Evolutionary conservation across 2,888 invertebrate species (phyloP).

Genomic region (Eugnorisma glareosa): DNA sequence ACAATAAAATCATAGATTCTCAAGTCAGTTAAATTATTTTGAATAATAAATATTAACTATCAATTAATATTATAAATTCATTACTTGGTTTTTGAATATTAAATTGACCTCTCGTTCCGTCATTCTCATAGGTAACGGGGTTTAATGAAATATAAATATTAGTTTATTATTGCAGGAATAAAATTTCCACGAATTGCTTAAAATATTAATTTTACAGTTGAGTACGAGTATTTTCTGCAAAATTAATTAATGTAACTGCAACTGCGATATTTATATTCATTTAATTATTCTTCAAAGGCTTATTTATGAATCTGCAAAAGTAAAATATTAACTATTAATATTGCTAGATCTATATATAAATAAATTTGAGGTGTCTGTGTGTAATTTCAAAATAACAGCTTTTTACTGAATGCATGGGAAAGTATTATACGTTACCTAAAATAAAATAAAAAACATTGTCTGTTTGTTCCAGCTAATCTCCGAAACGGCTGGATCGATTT

Average conservation of each 20-base stretch:
- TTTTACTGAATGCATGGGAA: too few relatives aligned
- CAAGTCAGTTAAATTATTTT: too few relatives aligned
- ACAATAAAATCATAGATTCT: too few relatives aligned
- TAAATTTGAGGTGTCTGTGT: too few relatives aligned
- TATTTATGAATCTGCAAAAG: not conserved
- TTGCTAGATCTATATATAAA: too few relatives aligned
- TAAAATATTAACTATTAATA: not conserved
- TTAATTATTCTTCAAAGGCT: not conserved
- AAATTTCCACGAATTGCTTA: not conserved
- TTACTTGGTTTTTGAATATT: not conserved
- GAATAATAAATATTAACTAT: too few relatives aligned
- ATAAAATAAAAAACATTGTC: too few relatives aligned
- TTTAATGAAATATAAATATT: slow-evolving; percentile 2
- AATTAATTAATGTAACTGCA: too few relatives aligned
- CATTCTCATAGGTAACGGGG: not conserved
- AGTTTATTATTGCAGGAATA: not conserved
- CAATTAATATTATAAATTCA: not conserved
- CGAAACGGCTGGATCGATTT: too few relatives aligned
- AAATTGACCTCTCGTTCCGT: not conserved
- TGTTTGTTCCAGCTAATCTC: too few relatives aligned
- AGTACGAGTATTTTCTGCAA: not conserved
- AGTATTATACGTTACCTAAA: too few relatives aligned
- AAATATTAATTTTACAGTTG: not conserved
- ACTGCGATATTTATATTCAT: not conserved
- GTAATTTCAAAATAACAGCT: too few relatives aligned